phyloP scores from a whole-genome alignment of 2,797 vertebrate species.

The Carcharodon carcharias region DNA sequence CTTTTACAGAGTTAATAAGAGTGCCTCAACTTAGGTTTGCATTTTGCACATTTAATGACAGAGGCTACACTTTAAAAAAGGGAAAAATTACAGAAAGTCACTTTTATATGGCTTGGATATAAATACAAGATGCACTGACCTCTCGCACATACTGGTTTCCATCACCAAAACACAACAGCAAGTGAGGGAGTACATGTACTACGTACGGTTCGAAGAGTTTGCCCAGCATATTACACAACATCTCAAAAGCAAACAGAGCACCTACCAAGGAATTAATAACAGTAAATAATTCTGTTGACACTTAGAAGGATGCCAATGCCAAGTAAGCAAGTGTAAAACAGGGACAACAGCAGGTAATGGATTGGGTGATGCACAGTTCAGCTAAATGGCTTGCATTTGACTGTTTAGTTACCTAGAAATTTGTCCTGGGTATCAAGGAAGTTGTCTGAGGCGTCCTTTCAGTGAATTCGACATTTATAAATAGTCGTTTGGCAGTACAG shows the following conservation, averaged over 20 bases:
- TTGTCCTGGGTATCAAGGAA: neutral
- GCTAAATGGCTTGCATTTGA: neutral
- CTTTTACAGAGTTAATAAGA: neutral
- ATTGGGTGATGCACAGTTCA: neutral
- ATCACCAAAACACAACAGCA: slow-evolving; percentile 93
- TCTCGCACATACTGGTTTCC: slow-evolving; percentile 96
- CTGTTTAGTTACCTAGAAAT: neutral
- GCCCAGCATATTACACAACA: slow-evolving; percentile 96
- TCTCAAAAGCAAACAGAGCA: slow-evolving; percentile 94
- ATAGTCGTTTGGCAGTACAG: no score
- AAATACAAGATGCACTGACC: slow-evolving; percentile 58
- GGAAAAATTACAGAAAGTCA: neutral
- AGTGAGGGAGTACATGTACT: slow-evolving; percentile 90
- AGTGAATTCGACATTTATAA: no score
- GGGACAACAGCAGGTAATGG: neutral
- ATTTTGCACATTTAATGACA: neutral
- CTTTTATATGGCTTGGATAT: neutral
- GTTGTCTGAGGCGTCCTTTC: neutral
- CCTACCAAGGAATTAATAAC: slow-evolving; percentile 55
- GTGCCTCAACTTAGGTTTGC: neutral
- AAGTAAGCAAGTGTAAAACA: neutral
- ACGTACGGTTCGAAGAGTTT: slow-evolving; percentile 97
- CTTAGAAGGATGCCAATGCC: neutral
- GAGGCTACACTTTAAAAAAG: neutral
- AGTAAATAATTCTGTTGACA: neutral